These are phyloP conservation scores for Xiphorhynchus erythropygius DNA, from an alignment of 2,797 vertebrate species.

Conservation along the genomic window DNA sequence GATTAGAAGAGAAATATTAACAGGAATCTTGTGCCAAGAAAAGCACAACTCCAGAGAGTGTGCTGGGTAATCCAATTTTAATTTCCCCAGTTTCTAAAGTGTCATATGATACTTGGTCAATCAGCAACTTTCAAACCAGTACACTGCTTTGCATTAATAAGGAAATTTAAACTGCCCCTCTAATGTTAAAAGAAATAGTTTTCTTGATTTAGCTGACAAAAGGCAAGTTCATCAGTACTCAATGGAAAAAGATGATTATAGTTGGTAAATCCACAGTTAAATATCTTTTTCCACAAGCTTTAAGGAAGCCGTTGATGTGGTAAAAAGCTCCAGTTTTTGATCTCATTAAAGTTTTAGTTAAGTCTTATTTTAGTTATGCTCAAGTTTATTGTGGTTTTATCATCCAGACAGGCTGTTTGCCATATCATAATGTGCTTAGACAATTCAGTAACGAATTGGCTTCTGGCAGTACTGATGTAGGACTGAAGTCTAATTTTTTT, in stretches of 20 bases:
- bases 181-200: not conserved
- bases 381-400: not conserved
- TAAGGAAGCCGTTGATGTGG: not conserved
- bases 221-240: not conserved
- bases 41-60: not conserved
- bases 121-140: not conserved
- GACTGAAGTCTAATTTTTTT: not conserved
- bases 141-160: not conserved
- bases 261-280: not conserved
- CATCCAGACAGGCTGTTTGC: not conserved
- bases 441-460: not conserved
- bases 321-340: not conserved
- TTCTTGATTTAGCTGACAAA: constrained; percentile 19
- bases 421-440: not conserved
- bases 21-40: not conserved
- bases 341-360: not conserved
- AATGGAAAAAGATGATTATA: not conserved
- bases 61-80: constrained; percentile 22
- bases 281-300: not conserved
- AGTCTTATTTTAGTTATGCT: not conserved
- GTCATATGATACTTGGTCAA: not conserved
- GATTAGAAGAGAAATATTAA: constrained; percentile 37
- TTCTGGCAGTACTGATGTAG: not conserved
- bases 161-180: not conserved
- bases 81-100: constrained; percentile 21